phyloP scores from a whole-genome alignment of 2,113 vertebrate genomes.

The Ellobius talpinus region DNA sequence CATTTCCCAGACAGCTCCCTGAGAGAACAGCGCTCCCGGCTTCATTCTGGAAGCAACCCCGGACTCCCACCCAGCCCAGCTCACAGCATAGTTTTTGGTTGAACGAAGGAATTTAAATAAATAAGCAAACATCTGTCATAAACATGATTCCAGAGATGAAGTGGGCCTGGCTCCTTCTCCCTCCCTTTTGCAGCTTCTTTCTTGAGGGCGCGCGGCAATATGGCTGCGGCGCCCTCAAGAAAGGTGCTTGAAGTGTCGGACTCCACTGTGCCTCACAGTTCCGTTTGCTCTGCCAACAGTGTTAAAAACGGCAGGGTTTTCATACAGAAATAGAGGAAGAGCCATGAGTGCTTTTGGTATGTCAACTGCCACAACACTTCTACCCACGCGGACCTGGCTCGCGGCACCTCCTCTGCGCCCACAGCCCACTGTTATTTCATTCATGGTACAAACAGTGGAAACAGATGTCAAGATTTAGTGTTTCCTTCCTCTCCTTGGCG shows the following conservation, averaged over 20 bases:
- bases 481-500: not conserved
- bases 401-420: not conserved
- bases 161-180: not conserved
- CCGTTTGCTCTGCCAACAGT: constrained; percentile 23
- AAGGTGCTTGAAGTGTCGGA: constrained; percentile 9
- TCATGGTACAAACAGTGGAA: not conserved
- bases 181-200: not conserved
- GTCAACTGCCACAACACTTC: not conserved
- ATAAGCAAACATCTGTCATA: constrained; percentile 21
- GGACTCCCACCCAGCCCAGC: not conserved
- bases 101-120: constrained; percentile 54
- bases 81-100: not conserved
- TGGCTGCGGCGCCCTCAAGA: not conserved
- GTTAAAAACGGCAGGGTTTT: constrained; percentile 52
- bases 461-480: not conserved
- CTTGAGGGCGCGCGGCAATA: not conserved
- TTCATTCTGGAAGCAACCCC: not conserved
- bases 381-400: not conserved
- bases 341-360: not conserved
- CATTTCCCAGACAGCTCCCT: not conserved
- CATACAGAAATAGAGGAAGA: constrained; percentile 56
- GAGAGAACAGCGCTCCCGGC: not conserved
- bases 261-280: constrained; percentile 27
- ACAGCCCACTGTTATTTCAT: not conserved
- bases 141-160: not conserved